Conservation (phyloP, 2,888 invertebrate species). For the Parthenolecanium corni region DNA sequence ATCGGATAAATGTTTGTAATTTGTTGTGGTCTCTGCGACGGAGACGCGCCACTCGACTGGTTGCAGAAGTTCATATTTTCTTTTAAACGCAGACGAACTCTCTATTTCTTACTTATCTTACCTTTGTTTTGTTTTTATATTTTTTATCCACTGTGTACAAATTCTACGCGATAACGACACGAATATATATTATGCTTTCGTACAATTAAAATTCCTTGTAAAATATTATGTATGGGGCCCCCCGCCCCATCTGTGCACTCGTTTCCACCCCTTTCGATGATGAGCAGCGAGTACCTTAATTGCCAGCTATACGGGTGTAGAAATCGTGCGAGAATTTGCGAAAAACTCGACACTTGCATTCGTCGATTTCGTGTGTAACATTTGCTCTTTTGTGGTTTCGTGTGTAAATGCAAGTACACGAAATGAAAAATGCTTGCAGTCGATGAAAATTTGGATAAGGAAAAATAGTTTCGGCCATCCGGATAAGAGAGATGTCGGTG, state of each 20-base stretch:
- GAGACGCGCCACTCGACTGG: too few relatives aligned
- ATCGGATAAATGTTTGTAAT: too few relatives aligned
- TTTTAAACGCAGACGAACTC: too few relatives aligned
- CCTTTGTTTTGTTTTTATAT: background rate
- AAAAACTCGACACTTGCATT: conserved; percentile 19
- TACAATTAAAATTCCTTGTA: conserved; percentile 27
- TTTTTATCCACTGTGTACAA: background rate
- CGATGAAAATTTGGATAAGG: conserved; percentile 28
- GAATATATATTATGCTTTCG: conserved; percentile 28
- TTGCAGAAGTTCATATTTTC: too few relatives aligned
- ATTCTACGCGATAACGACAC: conserved; percentile 23
- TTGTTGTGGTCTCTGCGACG: too few relatives aligned
- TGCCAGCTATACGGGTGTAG: conserved; percentile 15
- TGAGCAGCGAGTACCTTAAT: conserved; percentile 18
- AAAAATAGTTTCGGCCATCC: conserved; percentile 18
- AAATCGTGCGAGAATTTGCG: conserved; percentile 28
- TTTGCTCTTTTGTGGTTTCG: background rate
- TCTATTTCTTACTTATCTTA: too few relatives aligned
- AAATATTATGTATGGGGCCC: conserved; percentile 13
- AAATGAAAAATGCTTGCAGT: background rate
- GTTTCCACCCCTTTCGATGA: background rate
- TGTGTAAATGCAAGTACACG: background rate
- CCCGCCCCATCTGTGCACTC: too few relatives aligned
- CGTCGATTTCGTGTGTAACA: conserved; percentile 1
- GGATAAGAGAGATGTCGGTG: too few relatives aligned